Evolutionary conservation across 2,113 vertebrate genomes (phyloP).

Genomic region (Pelusios castaneus): DNA sequence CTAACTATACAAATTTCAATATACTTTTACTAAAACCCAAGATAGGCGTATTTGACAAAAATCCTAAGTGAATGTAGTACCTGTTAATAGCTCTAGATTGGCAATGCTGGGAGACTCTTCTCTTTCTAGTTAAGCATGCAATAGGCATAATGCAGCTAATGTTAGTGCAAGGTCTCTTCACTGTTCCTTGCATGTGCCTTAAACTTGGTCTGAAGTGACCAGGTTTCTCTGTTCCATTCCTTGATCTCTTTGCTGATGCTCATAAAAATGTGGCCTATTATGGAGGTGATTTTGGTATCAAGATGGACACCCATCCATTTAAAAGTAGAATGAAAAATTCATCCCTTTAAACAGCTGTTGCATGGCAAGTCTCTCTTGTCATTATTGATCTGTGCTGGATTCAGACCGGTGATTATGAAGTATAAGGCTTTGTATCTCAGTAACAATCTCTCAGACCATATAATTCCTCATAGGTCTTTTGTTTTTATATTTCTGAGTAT

Average conservation of each 20-base stretch:
- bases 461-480: not conserved
- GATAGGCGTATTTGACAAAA: not conserved
- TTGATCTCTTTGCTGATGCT: not conserved
- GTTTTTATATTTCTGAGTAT: not conserved
- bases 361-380: not conserved
- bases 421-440: not conserved
- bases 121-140: not conserved
- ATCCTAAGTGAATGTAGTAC: not conserved
- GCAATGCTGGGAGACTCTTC: not conserved
- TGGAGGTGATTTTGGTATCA: not conserved
- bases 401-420: not conserved
- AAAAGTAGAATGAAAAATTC: not conserved
- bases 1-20: not conserved
- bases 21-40: not conserved
- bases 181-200: not conserved
- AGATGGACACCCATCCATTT: not conserved
- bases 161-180: not conserved
- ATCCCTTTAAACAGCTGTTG: not conserved
- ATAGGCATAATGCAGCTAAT: not conserved
- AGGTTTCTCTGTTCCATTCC: not conserved
- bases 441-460: not conserved
- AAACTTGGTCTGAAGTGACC: not conserved
- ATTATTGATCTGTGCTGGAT: not conserved
- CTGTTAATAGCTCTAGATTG: not conserved
- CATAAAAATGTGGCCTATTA: not conserved